A percentile compares a stretch with the other conserved stretches of the same genome.
These are phyloP conservation scores for Actias luna DNA, from an alignment of 2,888 invertebrate species.

Conservation along the genomic window DNA sequence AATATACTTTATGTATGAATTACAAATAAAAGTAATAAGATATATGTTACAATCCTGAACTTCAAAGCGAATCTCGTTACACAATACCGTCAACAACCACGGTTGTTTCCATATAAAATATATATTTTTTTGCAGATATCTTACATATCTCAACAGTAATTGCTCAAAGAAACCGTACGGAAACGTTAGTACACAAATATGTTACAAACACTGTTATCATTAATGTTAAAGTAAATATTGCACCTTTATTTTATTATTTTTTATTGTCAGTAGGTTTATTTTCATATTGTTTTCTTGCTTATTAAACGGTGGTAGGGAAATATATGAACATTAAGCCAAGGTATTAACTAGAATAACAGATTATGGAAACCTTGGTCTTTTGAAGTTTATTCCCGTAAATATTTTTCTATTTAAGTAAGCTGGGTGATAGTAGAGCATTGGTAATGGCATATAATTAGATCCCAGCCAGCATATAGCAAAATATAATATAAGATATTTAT, in stretches of 20 bases:
- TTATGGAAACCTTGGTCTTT: background rate
- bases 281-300: background rate
- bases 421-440: too few species aligned
- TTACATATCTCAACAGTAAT: background rate
- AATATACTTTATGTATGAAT: background rate
- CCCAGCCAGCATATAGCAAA: too few species aligned
- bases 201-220: background rate
- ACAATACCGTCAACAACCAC: background rate
- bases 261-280: background rate
- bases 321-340: too few species aligned
- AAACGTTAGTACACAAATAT: background rate
- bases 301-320: background rate
- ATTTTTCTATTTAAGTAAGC: too few species aligned
- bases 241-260: background rate
- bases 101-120: background rate
- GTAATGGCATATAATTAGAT: too few species aligned
- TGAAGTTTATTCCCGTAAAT: too few species aligned
- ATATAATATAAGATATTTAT: too few species aligned
- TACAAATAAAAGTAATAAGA: background rate
- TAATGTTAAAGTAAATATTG: background rate
- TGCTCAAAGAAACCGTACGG: background rate
- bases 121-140: background rate
- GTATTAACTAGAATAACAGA: background rate
- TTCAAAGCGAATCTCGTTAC: background rate
- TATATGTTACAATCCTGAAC: background rate